Evolutionary conservation across 2,888 invertebrate species (phyloP), one percentile per base, ranked within the genome.

Genomic region (Drosophila neotestacea): DNA sequence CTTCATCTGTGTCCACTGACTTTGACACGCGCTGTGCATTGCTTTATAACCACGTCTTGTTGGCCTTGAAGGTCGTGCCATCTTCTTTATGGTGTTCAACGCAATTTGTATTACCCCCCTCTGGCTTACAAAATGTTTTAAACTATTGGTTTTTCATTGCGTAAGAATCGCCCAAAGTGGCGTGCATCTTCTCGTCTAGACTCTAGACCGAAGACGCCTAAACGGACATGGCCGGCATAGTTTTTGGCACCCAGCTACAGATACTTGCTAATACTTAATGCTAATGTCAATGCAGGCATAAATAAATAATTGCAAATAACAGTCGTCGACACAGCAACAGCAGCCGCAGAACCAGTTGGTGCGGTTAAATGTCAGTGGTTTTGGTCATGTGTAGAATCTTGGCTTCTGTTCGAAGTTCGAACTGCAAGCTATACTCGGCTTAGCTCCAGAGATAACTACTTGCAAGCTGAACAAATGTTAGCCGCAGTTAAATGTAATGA

Each of bases 201-300:
- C 66, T 50, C 13, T 4, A 9, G 13, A 10, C 4, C 22, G 22
- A 42, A 10, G 42, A 1, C n/a, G 46, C 66, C 59, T 48, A 62
- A 70, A 71, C 75, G 73, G 59, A 68, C 32, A 58, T 63, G 62
- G 68, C 65, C 73, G 73, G 78, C 76, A 78, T 63, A 75, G 62
- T 63, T 75, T 75, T 75, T 7, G 79, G 64, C 62, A 66, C 44
- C 54, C 70, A 64, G 42, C 73, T 27, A 63, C 38, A 54, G 69
- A 63, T 68, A 63, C 75, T 76, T 73, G 82, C 79, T 63, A 77
- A 79, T 79, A 78, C 75, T 77, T 87, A 89, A 90, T 89, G 89
- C 90, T 90, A 90, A 90, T 90, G 90, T 90, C 90, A 90, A 90
- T 89, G 87, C 73, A 89, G 90, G 90, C 90, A 90, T 90, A 90